Percentiles rank a stretch among this genome's conserved stretches.
Evolutionary conservation across 1,140 invertebrate genomes (phyloP).

Genomic region (Diachasma alloeum): DNA sequence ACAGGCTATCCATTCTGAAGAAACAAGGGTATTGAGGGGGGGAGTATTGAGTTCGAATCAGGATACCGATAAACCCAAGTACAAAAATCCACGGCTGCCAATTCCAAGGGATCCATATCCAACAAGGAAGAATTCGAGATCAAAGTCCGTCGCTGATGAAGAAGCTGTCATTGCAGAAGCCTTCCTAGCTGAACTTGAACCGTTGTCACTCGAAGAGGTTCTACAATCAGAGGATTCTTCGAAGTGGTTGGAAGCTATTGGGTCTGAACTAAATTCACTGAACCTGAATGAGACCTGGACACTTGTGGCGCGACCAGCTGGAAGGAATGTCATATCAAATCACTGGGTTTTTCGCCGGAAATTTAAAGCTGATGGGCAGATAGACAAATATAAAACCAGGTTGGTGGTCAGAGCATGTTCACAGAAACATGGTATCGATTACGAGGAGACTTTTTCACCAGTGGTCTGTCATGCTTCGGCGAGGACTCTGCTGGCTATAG

Average conservation of each 20-base stretch:
- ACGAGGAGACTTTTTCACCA: too few relatives aligned
- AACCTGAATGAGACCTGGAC: slow-evolving; percentile 51
- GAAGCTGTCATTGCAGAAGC: neutral
- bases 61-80: too few relatives aligned
- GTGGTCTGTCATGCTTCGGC: too few relatives aligned
- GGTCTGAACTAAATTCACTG: slow-evolving; percentile 42
- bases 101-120: too few relatives aligned
- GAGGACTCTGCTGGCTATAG: too few relatives aligned
- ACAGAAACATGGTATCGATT: too few relatives aligned
- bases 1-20: too few relatives aligned
- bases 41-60: too few relatives aligned
- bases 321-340: neutral
- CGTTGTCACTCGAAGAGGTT: neutral
- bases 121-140: neutral
- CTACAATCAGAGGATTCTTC: slow-evolving; percentile 36
- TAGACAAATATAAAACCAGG: neutral
- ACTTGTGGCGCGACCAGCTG: slow-evolving; percentile 28
- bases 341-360: neutral
- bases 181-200: neutral
- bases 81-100: too few relatives aligned
- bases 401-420: too few relatives aligned
- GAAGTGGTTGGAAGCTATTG: slow-evolving; percentile 47
- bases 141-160: neutral
- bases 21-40: too few relatives aligned
- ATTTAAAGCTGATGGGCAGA: neutral